These are phyloP conservation scores for Congeria kusceri DNA, from an alignment of 2,888 invertebrate species.

Conservation along the genomic window DNA sequence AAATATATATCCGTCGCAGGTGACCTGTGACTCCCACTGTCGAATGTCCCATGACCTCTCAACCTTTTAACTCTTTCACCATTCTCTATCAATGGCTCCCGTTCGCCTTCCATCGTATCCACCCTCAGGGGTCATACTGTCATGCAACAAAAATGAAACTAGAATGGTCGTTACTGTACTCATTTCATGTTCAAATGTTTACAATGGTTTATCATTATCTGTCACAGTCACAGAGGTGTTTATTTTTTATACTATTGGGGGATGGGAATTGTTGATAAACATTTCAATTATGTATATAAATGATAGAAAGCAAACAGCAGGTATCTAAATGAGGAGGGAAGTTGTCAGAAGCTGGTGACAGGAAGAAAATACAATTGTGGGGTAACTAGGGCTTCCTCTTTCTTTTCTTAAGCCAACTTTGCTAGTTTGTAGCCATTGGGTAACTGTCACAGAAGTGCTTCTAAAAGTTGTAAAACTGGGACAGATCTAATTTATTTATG, in stretches of 20 bases:
- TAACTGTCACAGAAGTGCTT: too few species aligned
- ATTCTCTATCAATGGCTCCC: slow-evolving; percentile 60
- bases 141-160: slow-evolving; percentile 24
- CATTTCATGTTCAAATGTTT: slow-evolving; percentile 3
- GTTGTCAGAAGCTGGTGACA: too few species aligned
- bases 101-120: slow-evolving; percentile 55
- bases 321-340: too few species aligned
- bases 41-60: slow-evolving; percentile 39
- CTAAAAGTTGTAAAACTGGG: too few species aligned
- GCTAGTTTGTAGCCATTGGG: too few species aligned
- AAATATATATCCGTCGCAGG: neutral
- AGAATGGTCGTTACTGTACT: slow-evolving; percentile 1
- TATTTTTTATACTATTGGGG: neutral
- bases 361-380: too few species aligned
- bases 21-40: slow-evolving; percentile 17
- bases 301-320: too few species aligned
- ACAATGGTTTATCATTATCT: slow-evolving; percentile 19
- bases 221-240: slow-evolving; percentile 12
- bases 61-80: slow-evolving; percentile 33
- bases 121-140: slow-evolving; percentile 45
- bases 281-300: too few species aligned
- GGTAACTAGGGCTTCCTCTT: too few species aligned
- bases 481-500: too few species aligned
- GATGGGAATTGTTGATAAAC: too few species aligned
- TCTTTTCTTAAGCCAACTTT: too few species aligned